A percentile compares a stretch with the other conserved stretches of the same genome.
Conservation (phyloP, 1,140 invertebrate genomes). For the Aphidius ervi region DNA sequence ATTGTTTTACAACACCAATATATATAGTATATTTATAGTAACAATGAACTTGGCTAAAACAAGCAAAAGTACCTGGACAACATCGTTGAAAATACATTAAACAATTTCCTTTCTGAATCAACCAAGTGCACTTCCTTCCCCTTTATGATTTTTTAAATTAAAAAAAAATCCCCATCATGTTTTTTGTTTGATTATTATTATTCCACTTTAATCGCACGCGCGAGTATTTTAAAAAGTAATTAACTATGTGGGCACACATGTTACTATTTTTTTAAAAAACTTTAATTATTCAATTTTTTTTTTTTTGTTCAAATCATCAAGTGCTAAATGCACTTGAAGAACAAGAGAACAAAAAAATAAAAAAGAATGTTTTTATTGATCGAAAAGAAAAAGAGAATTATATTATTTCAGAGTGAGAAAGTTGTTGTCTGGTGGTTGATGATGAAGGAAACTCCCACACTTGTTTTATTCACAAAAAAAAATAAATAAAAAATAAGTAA, state of each 20-base stretch:
- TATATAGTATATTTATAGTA: constrained; percentile 17
- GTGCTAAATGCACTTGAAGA: too few species aligned
- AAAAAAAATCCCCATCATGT: background rate
- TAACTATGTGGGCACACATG: constrained; percentile 1
- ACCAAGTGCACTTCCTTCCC: constrained; percentile 22
- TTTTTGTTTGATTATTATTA: background rate
- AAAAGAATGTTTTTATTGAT: too few species aligned
- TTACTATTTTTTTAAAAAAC: background rate
- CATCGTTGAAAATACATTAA: background rate
- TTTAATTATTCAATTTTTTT: too few species aligned
- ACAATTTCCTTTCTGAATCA: constrained; percentile 19
- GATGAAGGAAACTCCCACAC: constrained; percentile 4
- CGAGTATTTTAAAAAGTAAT: constrained; percentile 1
- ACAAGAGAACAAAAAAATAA: too few species aligned
- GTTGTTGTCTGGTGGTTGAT: background rate
- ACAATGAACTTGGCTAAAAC: constrained; percentile 25
- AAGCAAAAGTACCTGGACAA: background rate
- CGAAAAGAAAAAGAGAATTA: too few species aligned
- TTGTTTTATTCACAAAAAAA: constrained; percentile 4
- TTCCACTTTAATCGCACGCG: background rate
- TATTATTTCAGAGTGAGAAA: too few species aligned
- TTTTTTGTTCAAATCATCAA: too few species aligned
- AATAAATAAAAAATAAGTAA: too few species aligned
- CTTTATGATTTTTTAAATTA: constrained; percentile 15
- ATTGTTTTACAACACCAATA: constrained; percentile 2